These are phyloP conservation scores for Drosophila melanocephala DNA, from an alignment of 2,888 invertebrate genomes.

Conservation along the genomic window DNA sequence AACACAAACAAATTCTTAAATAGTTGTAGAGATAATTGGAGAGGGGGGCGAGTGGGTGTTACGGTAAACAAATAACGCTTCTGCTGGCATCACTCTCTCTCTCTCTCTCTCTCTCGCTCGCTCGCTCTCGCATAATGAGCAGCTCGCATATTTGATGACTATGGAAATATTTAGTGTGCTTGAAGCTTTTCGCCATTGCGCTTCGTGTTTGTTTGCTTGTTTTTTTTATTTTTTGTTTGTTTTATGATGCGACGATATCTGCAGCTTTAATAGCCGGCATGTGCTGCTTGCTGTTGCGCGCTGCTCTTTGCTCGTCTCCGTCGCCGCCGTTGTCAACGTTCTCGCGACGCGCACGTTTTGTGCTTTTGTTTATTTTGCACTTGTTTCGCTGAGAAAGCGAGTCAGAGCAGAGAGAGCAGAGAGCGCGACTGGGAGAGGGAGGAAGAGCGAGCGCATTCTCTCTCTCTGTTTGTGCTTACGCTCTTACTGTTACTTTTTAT, in stretches of 20 bases:
- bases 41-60: too few species aligned
- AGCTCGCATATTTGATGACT: slow-evolving; percentile 43
- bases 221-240: slow-evolving; percentile 23
- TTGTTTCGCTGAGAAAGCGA: slow-evolving; percentile 33
- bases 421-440: slow-evolving; percentile 5
- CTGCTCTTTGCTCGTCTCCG: slow-evolving; percentile 1
- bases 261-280: slow-evolving; percentile 47
- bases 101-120: neutral
- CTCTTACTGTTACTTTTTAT: slow-evolving; percentile 55
- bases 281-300: slow-evolving; percentile 16
- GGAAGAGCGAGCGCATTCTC: slow-evolving; percentile 5
- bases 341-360: slow-evolving; percentile 52
- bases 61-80: slow-evolving; percentile 49
- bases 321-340: slow-evolving; percentile 4
- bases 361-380: slow-evolving; percentile 72
- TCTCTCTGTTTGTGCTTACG: neutral
- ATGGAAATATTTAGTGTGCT: slow-evolving; percentile 46
- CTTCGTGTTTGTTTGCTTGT: slow-evolving; percentile 36
- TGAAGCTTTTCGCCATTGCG: slow-evolving; percentile 50
- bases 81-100: slow-evolving; percentile 7
- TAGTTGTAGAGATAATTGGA: neutral
- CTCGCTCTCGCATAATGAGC: slow-evolving; percentile 20
- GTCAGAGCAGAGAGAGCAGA: slow-evolving; percentile 6
- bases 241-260: slow-evolving; percentile 32
- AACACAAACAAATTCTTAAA: slow-evolving; percentile 40